phyloP scores from a whole-genome alignment of 2,888 invertebrate genomes.

The Thera britannica region DNA sequence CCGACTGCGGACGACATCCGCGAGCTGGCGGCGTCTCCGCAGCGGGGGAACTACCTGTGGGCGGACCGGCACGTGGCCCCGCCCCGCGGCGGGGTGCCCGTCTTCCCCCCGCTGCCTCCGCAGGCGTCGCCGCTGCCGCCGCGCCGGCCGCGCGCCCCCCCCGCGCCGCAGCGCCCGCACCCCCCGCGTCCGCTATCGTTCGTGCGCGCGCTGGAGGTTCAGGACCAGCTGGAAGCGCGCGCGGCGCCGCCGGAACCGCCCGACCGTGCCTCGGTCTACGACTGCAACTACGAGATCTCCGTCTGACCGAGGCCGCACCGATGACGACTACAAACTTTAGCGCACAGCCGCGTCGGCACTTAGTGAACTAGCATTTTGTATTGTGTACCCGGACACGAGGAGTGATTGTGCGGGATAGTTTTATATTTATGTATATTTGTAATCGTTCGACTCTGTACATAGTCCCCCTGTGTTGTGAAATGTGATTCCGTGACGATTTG shows the following conservation, averaged over 20 bases:
- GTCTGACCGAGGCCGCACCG: constrained; percentile 86
- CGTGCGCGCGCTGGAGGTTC: constrained; percentile 95
- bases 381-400: constrained; percentile 15
- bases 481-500: constrained; percentile 70
- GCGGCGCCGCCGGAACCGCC: constrained; percentile 84
- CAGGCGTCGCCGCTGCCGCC: constrained; percentile 80
- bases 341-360: constrained; percentile 26
- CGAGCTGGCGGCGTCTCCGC: constrained; percentile 94
- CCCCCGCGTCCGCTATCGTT: constrained; percentile 92
- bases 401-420: constrained; percentile 34
- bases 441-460: constrained; percentile 68
- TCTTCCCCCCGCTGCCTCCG: constrained; percentile 72
- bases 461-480: constrained; percentile 79
- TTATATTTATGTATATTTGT: constrained; percentile 78
- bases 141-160: constrained; percentile 58
- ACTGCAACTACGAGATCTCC: constrained; percentile 98
- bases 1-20: constrained; percentile 89
- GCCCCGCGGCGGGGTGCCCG: constrained; percentile 64
- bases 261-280: constrained; percentile 95
- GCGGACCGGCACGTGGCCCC: constrained; percentile 77
- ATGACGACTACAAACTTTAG: constrained; percentile 1
- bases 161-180: constrained; percentile 72
- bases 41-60: constrained; percentile 85
- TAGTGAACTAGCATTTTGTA: constrained; percentile 34
- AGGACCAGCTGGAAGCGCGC: constrained; percentile 94